Base-by-base conservation (phyloP, 2,888 invertebrate genomes). In the Spialia ferax region DNA sequence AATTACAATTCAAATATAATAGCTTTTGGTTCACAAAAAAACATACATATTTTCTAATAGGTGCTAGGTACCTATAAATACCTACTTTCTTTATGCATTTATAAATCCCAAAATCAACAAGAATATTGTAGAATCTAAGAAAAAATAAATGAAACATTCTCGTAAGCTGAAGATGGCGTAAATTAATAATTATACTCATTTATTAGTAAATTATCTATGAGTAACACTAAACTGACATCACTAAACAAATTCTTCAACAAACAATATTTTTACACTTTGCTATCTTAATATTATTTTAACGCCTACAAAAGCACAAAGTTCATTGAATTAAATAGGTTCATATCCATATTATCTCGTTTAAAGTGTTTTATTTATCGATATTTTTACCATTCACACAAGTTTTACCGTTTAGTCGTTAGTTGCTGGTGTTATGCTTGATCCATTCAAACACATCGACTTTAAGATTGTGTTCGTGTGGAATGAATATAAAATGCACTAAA, bases 351-450 rank as follows among this genome's bases (percentile, higher is more conserved):
- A 66, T 54, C 52, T 38, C 29, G 54, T 18, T 54, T 32, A 42
- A 59, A 60, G 59, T 66, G 59, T 54, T 60, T 66, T 65, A 65
- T 65, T 66, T 66, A 63, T 63, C 45, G 29, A n/a, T 48, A 65
- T 38, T 50, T 57, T 42, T 59, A 65, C 52, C 52, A 42, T 60
- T 26, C 32, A 57, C 52, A 20, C 35, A 54, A 38, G 22, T 60
- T 60, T 60, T 60, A 66, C 54, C 29, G 54, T 66, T 66, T 45
- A 60, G 59, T 66, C 59, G 65, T 42, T 54, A 61, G 8, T 15
- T 15, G 1, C 1, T 42, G 15, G 42, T 38, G 45, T 60, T 38
- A 54, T 10, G 32, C 7, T 20, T 42, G 52, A 54, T 66, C 65
- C 50, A 59, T 59, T 59, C 38, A 35, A 29, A 59, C 59, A 45